These are phyloP conservation scores for Centropus bengalensis DNA, from an alignment of 2,113 vertebrate genomes.

Conservation along the genomic window DNA sequence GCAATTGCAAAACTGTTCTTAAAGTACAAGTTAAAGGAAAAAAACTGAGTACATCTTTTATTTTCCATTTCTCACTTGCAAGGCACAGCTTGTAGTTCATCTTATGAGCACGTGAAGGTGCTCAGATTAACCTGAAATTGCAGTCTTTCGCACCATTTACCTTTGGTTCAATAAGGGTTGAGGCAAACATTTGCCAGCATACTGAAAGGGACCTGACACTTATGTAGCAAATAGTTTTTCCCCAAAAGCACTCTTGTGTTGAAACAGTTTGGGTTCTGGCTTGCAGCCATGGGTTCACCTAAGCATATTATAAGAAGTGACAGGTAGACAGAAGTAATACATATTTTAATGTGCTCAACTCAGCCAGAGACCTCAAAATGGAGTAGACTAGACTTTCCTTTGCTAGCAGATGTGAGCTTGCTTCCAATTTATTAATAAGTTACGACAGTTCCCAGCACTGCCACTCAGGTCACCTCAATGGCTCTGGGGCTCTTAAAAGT, in stretches of 20 bases:
- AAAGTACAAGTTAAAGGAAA: not conserved
- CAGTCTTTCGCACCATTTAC: constrained; percentile 4
- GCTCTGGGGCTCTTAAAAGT: not conserved
- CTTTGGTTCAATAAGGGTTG: not conserved
- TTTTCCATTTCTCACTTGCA: not conserved
- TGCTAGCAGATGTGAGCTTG: constrained; percentile 22
- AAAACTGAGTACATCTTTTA: accelerated
- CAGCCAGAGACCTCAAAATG: constrained; percentile 2
- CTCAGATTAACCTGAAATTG: not conserved
- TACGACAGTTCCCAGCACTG: not conserved
- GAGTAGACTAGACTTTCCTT: not conserved
- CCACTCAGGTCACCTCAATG: not conserved
- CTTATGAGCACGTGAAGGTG: not conserved
- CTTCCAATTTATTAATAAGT: constrained; percentile 64
- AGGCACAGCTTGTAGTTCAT: not conserved
- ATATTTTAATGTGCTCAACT: constrained; percentile 43
- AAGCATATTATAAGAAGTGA: constrained; percentile 50
- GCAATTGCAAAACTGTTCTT: not conserved
- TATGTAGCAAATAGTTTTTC: constrained; percentile 16
- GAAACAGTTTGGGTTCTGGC: constrained; percentile 19
- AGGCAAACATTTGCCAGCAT: constrained; percentile 24
- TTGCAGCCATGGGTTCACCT: constrained; percentile 43
- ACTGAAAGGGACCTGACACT: not conserved
- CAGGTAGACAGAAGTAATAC: constrained; percentile 43
- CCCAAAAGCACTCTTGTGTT: constrained; percentile 27